A percentile compares a stretch with the other conserved stretches of the same genome.
Evolutionary conservation across 2,888 invertebrate species (phyloP).

Genomic region (Tolmerus cingulatus): DNA sequence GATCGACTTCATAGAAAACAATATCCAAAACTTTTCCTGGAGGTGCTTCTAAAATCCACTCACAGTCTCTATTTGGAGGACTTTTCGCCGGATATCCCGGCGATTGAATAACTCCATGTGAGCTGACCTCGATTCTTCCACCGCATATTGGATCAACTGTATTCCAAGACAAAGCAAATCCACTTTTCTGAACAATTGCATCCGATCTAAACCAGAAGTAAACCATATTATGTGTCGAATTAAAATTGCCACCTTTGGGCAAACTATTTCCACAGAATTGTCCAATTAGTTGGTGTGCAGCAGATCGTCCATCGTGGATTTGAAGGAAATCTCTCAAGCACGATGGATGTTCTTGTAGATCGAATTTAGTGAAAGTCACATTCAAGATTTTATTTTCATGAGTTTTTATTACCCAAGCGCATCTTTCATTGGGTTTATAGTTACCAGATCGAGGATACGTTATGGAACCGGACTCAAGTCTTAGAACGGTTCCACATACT

Average conservation of each 20-base stretch:
- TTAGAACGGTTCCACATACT: conserved; percentile 70
- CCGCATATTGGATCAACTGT: conserved; percentile 78
- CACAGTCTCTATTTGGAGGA: conserved; percentile 82
- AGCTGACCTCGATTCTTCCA: conserved; percentile 66
- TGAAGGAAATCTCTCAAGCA: conserved; percentile 78
- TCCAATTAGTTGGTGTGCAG: conserved; percentile 76
- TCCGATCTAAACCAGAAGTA: conserved; percentile 86
- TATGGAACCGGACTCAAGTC: conserved; percentile 67
- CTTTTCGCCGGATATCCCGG: conserved; percentile 90
- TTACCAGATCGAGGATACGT: conserved; percentile 68
- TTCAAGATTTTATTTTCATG: conserved; percentile 74
- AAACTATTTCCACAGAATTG: conserved; percentile 78
- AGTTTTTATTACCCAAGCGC: conserved; percentile 82
- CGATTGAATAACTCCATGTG: conserved; percentile 79
- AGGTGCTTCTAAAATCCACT: conserved; percentile 76
- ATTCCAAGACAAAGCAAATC: conserved; percentile 82
- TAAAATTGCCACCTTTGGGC: conserved; percentile 75
- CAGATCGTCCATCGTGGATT: conserved; percentile 84
- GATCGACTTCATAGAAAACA: conserved; percentile 71
- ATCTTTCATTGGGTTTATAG: conserved; percentile 73
- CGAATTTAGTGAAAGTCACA: conserved; percentile 79
- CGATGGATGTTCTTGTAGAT: conserved; percentile 67
- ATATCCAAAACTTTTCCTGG: conserved; percentile 79
- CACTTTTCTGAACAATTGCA: conserved; percentile 68
- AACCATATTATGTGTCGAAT: conserved; percentile 77